Evolutionary conservation across 2,888 invertebrate genomes (phyloP).

Genomic region (Orthosia incerta): DNA sequence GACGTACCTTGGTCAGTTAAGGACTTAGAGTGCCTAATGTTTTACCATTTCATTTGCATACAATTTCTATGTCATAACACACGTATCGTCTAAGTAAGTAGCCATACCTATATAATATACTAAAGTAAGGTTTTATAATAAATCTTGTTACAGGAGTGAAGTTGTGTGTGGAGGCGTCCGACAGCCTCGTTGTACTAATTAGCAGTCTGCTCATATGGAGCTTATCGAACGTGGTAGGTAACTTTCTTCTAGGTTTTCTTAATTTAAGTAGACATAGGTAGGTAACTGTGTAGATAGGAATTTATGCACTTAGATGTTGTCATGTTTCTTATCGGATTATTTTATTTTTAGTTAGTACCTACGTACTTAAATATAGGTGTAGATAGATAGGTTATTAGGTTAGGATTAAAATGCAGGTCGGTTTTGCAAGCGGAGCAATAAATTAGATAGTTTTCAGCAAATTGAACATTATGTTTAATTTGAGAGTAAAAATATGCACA

Average conservation of each 20-base stretch:
- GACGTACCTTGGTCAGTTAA: neutral
- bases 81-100: neutral
- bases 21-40: neutral
- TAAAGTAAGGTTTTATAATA: neutral
- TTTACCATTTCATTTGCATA: neutral
- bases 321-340: no score
- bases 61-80: neutral
- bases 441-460: slow-evolving; percentile 29
- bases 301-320: no score
- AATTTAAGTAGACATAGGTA: no score
- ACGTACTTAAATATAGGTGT: no score
- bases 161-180: slow-evolving; percentile 86
- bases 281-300: no score
- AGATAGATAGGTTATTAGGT: no score
- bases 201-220: slow-evolving; percentile 83
- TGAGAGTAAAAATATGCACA: neutral
- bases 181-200: slow-evolving; percentile 78
- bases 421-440: neutral
- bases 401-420: no score
- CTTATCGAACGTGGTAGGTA: slow-evolving; percentile 79
- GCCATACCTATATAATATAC: neutral
- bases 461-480: slow-evolving; percentile 28
- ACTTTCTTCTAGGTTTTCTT: neutral
- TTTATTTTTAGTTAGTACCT: no score
- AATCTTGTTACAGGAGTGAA: slow-evolving; percentile 76